A percentile compares a stretch with the other conserved stretches of the same genome.
Conservation (phyloP, 2,797 vertebrate genomes). For the Rhyacichthys aspro region DNA sequence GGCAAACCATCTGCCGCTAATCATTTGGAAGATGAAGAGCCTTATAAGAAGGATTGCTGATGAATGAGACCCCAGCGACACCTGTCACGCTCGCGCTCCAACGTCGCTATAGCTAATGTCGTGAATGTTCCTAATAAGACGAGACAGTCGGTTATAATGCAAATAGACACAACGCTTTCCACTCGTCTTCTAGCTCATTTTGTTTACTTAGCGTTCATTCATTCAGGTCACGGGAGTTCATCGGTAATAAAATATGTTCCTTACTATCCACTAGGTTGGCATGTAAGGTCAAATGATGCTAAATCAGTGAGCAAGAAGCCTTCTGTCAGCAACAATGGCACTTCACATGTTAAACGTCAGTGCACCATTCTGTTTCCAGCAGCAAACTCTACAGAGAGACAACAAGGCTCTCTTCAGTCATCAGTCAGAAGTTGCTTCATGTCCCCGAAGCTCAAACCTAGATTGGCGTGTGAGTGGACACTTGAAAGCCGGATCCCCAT, state of each 20-base stretch:
- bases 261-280: slow-evolving; percentile 35
- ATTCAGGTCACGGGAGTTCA: background rate
- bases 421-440: slow-evolving; percentile 36
- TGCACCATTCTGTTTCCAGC: slow-evolving; percentile 41
- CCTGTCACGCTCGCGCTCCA: background rate
- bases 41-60: slow-evolving; percentile 6
- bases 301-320: slow-evolving; percentile 23
- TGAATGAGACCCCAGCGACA: slow-evolving; percentile 12
- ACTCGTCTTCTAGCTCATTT: background rate
- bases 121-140: no score
- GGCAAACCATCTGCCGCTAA: slow-evolving; percentile 29
- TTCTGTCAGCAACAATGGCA: slow-evolving; percentile 23
- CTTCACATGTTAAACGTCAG: slow-evolving; percentile 55
- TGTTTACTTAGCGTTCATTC: background rate
- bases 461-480: slow-evolving; percentile 38
- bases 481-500: slow-evolving; percentile 28
- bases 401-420: slow-evolving; percentile 37
- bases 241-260: no score
- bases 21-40: slow-evolving; percentile 8
- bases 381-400: slow-evolving; percentile 48
- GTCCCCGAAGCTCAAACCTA: slow-evolving; percentile 25
- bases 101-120: slow-evolving; percentile 1
- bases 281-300: slow-evolving; percentile 46
- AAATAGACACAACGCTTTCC: no score
- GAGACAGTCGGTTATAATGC: no score